Evolutionary conservation across 2,797 vertebrate species (phyloP).

Genomic region (Nasua narica): DNA sequence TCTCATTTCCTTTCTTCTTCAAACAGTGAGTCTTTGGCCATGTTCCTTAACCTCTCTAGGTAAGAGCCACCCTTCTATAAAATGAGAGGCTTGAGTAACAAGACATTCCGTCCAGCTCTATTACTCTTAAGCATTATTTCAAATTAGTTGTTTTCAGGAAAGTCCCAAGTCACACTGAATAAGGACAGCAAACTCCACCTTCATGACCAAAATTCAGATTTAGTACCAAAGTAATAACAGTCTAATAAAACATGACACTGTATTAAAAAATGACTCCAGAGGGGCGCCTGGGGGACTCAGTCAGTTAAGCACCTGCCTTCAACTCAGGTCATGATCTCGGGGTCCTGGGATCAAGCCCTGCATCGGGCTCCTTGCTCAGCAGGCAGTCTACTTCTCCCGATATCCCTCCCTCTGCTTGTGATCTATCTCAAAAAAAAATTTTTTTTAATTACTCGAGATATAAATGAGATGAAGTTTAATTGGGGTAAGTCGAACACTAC

Average conservation of each 20-base stretch:
- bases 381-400: too few relatives aligned
- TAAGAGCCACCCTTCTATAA: not conserved
- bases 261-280: not conserved
- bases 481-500: not conserved
- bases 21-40: not conserved
- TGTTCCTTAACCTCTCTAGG: not conserved
- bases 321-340: too few relatives aligned
- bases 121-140: not conserved
- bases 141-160: not conserved
- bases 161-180: not conserved
- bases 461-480: not conserved
- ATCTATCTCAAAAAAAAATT: too few relatives aligned
- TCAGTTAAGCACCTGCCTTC: too few relatives aligned
- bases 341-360: too few relatives aligned
- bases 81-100: not conserved
- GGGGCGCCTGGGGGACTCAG: too few relatives aligned
- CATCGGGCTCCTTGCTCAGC: too few relatives aligned
- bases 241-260: not conserved
- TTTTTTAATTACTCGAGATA: not conserved
- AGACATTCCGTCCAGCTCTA: not conserved
- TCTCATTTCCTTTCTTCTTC: not conserved
- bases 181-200: not conserved
- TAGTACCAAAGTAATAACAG: not conserved
- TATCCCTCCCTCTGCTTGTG: too few relatives aligned
- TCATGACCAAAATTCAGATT: constrained; percentile 13